Conservation (phyloP, 2,797 vertebrate species). For the Lycodopsis pacificus region DNA sequence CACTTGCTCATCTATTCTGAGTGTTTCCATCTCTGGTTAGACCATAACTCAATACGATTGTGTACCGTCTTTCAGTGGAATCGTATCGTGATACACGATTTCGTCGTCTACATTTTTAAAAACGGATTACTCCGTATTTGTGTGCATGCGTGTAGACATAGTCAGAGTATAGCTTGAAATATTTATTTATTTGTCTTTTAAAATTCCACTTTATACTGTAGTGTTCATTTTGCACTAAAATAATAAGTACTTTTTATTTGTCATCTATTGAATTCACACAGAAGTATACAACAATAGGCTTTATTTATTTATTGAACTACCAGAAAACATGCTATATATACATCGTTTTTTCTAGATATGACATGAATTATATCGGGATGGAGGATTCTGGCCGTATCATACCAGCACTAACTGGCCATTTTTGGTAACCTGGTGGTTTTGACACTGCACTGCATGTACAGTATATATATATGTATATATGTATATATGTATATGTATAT, state of each 20-base stretch:
- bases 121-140: background rate
- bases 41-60: background rate
- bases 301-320: background rate
- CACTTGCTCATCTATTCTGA: constrained; percentile 28
- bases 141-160: background rate
- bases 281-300: background rate
- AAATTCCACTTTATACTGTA: too few relatives aligned
- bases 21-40: background rate
- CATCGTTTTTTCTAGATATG: background rate
- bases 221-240: background rate
- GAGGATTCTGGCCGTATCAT: background rate
- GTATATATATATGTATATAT: background rate
- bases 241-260: background rate
- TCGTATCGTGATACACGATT: background rate
- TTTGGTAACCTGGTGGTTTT: constrained; percentile 12
- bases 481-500: too few relatives aligned
- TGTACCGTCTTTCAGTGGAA: background rate
- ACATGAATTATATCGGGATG: background rate
- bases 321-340: background rate
- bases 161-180: background rate
- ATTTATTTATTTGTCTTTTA: background rate
- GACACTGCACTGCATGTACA: background rate
- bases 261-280: background rate
- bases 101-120: background rate
- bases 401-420: background rate